Evolutionary conservation across 2,888 invertebrate genomes (phyloP), one percentile per base, ranked within the genome.

Genomic region (Teinopalpus imperialis): DNA sequence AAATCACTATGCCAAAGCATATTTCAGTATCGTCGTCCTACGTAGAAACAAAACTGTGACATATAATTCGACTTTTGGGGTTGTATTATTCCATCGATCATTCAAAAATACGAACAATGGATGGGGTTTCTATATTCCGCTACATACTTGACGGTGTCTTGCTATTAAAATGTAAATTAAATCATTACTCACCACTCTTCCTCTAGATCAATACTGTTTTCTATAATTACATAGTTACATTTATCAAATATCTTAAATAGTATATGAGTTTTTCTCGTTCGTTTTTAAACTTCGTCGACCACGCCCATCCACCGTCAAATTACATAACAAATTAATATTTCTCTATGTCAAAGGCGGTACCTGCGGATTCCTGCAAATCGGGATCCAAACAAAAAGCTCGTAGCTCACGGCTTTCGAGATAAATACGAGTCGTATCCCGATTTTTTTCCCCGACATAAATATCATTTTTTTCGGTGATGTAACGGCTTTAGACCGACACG

Each of bases 401-500:
- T 74, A 81, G 74, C 72, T 75, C 78, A 77, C 75, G 71, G 71
- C 75, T 70, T 70, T 74, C 27, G 69, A 79, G 77, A 83, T 79
- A 83, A 82, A 81, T 82, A 77, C 74, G 67, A 66, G 57, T 69
- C 66, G 76, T 68, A 77, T 77, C 80, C 81, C 75, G 70, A 74
- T 77, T 87, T 45, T 88, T 87, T 86, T 86, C 78, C 66, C 71
- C 73, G 70, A 80, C 88, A 86, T 87, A 88, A 87, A 88, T 87
- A 86, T 85, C 69, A 77, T 83, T 87, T 87, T 86, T 88, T 85
- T 78, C 65, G 69, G 69, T 29, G 73, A 76, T 67, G 78, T 85
- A 85, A 87, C 85, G 83, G 83, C 82, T 81, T 73, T 63, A 66
- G 74, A 4, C 77, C 78, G 85, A 74, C 83, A 69, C 79, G 74